Evolutionary conservation across 2,113 vertebrate species (phyloP).

Genomic region (Condylura cristata): DNA sequence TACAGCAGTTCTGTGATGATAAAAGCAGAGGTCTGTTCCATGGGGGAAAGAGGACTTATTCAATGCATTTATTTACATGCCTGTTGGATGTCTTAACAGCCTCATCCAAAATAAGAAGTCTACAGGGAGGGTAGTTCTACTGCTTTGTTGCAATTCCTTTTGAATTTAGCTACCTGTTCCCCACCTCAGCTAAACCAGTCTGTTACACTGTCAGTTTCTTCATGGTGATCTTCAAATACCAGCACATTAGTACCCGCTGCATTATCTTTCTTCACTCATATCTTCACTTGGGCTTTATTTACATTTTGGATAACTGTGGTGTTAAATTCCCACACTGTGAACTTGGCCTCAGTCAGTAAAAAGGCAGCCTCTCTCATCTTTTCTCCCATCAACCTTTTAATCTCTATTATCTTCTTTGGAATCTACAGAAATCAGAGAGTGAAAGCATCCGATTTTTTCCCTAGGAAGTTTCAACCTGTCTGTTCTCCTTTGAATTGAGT

Average conservation of each 20-base stretch:
- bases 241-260: constrained; percentile 98
- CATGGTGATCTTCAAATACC: constrained; percentile 98
- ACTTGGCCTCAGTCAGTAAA: too few relatives aligned
- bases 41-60: constrained; percentile 98
- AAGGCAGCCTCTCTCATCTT: too few relatives aligned
- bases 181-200: constrained; percentile 98
- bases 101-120: constrained; percentile 99
- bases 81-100: constrained; percentile 99
- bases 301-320: constrained; percentile 99
- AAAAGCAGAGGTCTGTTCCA: constrained; percentile 97
- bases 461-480: constrained; percentile 96
- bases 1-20: constrained; percentile 97
- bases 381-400: too few relatives aligned
- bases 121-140: constrained; percentile 98
- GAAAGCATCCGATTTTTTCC: constrained; percentile 98
- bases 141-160: constrained; percentile 98
- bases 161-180: constrained; percentile 97
- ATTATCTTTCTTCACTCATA: constrained; percentile 97
- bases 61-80: constrained; percentile 98
- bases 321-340: constrained; percentile 78
- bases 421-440: constrained; percentile 98
- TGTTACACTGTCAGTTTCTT: constrained; percentile 99
- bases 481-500: constrained; percentile 98
- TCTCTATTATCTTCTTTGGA: constrained; percentile 97
- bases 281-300: constrained; percentile 99